Base-by-base conservation (phyloP, 2,113 vertebrate species). In the Apodemus speciosus region DNA sequence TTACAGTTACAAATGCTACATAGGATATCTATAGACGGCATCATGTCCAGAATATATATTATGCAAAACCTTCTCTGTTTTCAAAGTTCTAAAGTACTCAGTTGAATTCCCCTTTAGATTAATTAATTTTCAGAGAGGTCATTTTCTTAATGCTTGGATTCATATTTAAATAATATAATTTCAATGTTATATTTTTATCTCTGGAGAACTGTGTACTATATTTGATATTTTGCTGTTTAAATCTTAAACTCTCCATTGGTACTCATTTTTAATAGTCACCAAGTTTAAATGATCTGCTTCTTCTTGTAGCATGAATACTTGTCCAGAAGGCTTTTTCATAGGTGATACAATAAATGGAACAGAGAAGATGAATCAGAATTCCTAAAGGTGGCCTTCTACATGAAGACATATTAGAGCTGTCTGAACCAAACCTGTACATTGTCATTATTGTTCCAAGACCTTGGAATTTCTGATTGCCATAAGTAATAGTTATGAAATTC, bases 231-330 rank as follows among this genome's bases (percentile, higher is more conserved):
- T 13, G 91, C 38, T 69, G 43, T 77, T 92, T 69, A 93, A 88
- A 69, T 96, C n/a, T 91, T 90, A 95, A 90, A 35, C 83, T 18
- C 51, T 58, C 1, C 56, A 88, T 94, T 90, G 13, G 62, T 83
- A 38, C 35, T 92, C 89, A 76, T 76, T 93, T 93, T 84, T 89
- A 88, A 68, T 51, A 14, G 16, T 46, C 35, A 46, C 58, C 87
- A 60, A 84, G 15, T 86, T 92, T 88, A 92, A 92, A 89, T 77
- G 92, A 27, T 84, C 9, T 38, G 30, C 7, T 88, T 89, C 6
- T 86, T 11, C 4, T 75, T 15, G 23, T 8, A 3, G 25, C 30
- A 56, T 56, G 35, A 18, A 20, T 80, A 85, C 95, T 91, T 92
- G n/a, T 81, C 38, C 80, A 93, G 49, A 93, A 79, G 62, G 18